Base-by-base conservation (phyloP, 2,888 invertebrate species). In the Drosophila percnosoma region DNA sequence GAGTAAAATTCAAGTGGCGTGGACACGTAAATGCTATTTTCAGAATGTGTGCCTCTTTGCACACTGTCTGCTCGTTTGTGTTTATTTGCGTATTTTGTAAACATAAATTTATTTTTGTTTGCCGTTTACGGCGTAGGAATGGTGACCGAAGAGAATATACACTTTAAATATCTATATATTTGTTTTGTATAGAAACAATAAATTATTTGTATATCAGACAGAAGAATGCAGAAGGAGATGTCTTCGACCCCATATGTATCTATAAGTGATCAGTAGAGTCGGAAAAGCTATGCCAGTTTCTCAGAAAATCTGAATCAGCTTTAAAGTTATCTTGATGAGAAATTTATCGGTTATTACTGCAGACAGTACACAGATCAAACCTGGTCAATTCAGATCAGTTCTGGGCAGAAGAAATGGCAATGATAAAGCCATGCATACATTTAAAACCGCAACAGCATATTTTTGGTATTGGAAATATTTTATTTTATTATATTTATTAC, bases 11-110 rank as follows among this genome's bases (percentile, higher is more conserved):
- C 42, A 42, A 42, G 13, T 6, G 45, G 45, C 7, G 7, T 13
- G 45, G 21, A 45, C 45, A 45, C 45, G 45, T 45, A 21, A 45
- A 45, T 45, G 45, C 45, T 45, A 45, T 45, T 45, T 45, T 21
- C 21, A 45, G 45, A 45, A 45, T 45, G 11, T 40, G 40, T 40
- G 40, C 21, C 13, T 45, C 45, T 45, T 21, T 13, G 21, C 45
- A 45, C 7, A 45, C 45, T 7, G 45, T 45, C 45, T 21, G 45
- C 13, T 6, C 21, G 21, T 15, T 45, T 13, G 21, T 45, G 45
- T 24, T 45, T 45, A 45, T 24, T 45, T 45, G 45, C 21, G 21
- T 45, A 15, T 45, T 21, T 45, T 45, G 45, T 45, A 45, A 45
- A 45, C 45, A 45, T 21, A 45, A 45, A 21, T 45, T 2, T 45